phyloP scores from a whole-genome alignment of 1,140 invertebrate species.

The Tenebrio molitor region DNA sequence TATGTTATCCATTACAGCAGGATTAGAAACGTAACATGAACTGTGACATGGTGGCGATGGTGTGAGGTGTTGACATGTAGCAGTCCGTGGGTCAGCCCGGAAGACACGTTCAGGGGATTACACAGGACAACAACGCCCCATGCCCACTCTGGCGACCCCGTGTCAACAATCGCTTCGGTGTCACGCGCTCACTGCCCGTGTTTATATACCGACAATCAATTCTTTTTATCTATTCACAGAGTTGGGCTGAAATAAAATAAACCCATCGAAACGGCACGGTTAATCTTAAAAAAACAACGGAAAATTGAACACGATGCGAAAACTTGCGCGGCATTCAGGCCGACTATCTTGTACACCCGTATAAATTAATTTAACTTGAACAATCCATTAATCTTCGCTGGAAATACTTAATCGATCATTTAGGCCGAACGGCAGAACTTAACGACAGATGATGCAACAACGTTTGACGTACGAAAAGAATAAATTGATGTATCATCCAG shows the following conservation, averaged over 20 bases:
- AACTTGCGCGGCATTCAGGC: too few relatives aligned
- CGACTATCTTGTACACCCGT: too few relatives aligned
- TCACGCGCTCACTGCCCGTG: conserved; percentile 48
- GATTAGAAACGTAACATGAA: conserved; percentile 39
- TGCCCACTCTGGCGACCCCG: conserved; percentile 43
- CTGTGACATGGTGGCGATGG: conserved; percentile 57
- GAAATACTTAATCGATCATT: conserved; percentile 31
- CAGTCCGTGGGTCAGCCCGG: conserved; percentile 56
- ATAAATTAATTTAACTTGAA: conserved; percentile 3
- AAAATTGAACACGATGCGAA: too few relatives aligned
- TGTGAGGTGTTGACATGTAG: conserved; percentile 56
- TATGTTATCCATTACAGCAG: conserved; percentile 37
- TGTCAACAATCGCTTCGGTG: conserved; percentile 52
- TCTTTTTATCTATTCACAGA: conserved; percentile 40
- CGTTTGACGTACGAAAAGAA: conserved; percentile 1
- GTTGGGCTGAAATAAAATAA: not conserved
- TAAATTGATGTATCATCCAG: conserved; percentile 2
- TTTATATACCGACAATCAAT: conserved; percentile 53
- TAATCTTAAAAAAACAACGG: conserved; percentile 45
- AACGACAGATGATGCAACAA: not conserved
- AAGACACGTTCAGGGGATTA: conserved; percentile 59
- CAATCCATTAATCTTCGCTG: not conserved
- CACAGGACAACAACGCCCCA: conserved; percentile 47
- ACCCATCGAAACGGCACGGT: not conserved
- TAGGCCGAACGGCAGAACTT: conserved; percentile 28